Evolutionary conservation across 2,888 invertebrate genomes (phyloP).

Genomic region (Drosophila limbata): DNA sequence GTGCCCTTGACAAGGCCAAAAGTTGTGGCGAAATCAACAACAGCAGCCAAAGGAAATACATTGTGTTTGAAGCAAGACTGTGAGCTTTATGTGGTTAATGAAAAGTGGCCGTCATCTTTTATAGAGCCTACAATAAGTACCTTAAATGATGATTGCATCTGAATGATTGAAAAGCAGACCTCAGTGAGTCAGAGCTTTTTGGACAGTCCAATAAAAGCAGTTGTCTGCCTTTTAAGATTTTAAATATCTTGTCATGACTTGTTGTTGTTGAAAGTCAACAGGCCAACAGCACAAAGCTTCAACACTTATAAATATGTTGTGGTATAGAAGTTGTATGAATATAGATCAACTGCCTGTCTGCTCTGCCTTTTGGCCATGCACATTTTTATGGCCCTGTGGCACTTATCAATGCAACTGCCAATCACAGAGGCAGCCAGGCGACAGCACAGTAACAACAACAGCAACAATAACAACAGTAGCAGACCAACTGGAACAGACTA

Average conservation of each 20-base stretch:
- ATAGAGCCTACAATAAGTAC: constrained; percentile 19
- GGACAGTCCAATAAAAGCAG: constrained; percentile 1
- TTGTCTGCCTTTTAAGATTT: constrained; percentile 5
- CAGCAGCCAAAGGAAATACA: constrained; percentile 18
- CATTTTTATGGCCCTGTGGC: constrained; percentile 49
- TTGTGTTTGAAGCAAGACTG: constrained; percentile 16
- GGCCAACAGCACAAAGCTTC: not conserved
- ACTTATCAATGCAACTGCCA: constrained; percentile 68
- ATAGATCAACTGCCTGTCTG: constrained; percentile 18
- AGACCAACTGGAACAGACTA: not conserved
- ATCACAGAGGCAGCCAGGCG: constrained; percentile 51
- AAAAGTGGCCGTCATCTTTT: constrained; percentile 22
- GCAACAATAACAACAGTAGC: constrained; percentile 1
- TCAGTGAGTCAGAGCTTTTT: constrained; percentile 31
- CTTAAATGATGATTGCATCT: not conserved
- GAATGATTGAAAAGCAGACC: constrained; percentile 27
- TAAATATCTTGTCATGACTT: constrained; percentile 15
- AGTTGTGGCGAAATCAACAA: constrained; percentile 6
- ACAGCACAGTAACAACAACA: constrained; percentile 20
- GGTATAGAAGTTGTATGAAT: constrained; percentile 6
- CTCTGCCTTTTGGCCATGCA: constrained; percentile 32
- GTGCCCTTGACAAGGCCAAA: not conserved
- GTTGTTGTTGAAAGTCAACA: constrained; percentile 10
- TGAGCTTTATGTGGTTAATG: constrained; percentile 9
- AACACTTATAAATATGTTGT: not conserved